Evolutionary conservation across 2,113 vertebrate genomes (phyloP).

Genomic region (Centrocercus urophasianus): DNA sequence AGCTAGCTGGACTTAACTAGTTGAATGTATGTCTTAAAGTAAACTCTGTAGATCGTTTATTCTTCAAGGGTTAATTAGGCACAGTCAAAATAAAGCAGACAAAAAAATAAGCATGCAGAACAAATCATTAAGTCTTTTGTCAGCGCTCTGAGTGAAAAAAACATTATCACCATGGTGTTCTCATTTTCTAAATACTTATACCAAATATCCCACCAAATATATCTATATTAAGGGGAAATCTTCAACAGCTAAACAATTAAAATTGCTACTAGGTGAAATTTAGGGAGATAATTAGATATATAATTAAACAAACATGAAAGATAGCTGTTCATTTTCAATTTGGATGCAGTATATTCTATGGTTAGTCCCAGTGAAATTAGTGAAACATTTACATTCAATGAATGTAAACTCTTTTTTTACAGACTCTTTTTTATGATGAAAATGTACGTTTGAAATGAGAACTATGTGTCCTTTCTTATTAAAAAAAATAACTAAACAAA

Average conservation of each 20-base stretch:
- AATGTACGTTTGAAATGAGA: neutral
- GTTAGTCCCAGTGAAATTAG: neutral
- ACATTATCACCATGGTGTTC: neutral
- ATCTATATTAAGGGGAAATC: neutral
- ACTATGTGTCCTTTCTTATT: neutral
- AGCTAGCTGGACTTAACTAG: neutral
- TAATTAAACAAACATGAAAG: neutral
- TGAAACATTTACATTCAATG: neutral
- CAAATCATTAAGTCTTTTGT: neutral
- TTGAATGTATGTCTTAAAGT: neutral
- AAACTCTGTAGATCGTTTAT: neutral
- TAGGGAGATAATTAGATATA: neutral
- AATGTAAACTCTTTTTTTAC: neutral
- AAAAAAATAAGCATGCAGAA: neutral
- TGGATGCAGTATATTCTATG: neutral
- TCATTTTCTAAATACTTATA: neutral
- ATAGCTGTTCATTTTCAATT: neutral
- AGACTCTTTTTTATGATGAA: neutral
- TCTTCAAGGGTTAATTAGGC: conserved; percentile 1
- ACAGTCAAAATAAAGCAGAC: neutral
- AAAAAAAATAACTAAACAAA: neutral
- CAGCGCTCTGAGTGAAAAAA: neutral
- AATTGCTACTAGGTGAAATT: neutral
- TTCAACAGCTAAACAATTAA: neutral
- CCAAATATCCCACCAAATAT: neutral